phyloP scores from a whole-genome alignment of 1,140 invertebrate genomes.

The Meloidogyne floridensis region DNA sequence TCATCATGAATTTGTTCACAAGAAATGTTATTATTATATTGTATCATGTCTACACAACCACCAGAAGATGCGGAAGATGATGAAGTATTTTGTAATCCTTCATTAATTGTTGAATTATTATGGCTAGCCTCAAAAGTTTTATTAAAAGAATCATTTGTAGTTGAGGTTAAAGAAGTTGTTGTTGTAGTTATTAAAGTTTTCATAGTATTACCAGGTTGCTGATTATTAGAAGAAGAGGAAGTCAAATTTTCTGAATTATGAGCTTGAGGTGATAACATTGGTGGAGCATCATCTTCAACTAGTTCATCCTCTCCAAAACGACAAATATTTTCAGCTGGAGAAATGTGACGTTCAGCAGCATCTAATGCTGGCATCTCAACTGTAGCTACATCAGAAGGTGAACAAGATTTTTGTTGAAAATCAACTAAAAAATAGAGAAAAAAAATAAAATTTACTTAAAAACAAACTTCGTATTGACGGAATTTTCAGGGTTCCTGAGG shows the following conservation, averaged over 20 bases:
- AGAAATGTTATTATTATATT: background rate
- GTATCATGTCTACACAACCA: background rate
- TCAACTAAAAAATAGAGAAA: background rate
- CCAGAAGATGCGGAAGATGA: background rate
- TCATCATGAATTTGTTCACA: background rate
- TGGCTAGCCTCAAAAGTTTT: background rate
- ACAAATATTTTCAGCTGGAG: constrained; percentile 15
- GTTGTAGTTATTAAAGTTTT: background rate
- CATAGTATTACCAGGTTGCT: background rate
- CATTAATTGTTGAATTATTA: background rate
- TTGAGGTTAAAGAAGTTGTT: background rate
- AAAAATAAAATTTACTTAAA: background rate
- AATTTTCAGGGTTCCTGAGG: background rate
- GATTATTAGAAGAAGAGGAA: background rate
- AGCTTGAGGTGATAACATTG: constrained; percentile 27
- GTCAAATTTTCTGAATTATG: background rate
- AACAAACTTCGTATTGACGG: background rate
- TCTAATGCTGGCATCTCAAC: constrained; percentile 32
- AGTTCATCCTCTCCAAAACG: constrained; percentile 22
- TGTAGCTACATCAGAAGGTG: constrained; percentile 21
- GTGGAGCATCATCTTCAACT: constrained; percentile 28
- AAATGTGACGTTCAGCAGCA: constrained; percentile 22
- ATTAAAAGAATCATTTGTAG: background rate
- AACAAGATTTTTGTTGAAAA: constrained; percentile 16
- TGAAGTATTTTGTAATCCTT: constrained; percentile 5